Percentiles rank a stretch among this genome's conserved stretches.
Conservation (phyloP, 2,888 invertebrate genomes). For the Asteroscopus sphinx region DNA sequence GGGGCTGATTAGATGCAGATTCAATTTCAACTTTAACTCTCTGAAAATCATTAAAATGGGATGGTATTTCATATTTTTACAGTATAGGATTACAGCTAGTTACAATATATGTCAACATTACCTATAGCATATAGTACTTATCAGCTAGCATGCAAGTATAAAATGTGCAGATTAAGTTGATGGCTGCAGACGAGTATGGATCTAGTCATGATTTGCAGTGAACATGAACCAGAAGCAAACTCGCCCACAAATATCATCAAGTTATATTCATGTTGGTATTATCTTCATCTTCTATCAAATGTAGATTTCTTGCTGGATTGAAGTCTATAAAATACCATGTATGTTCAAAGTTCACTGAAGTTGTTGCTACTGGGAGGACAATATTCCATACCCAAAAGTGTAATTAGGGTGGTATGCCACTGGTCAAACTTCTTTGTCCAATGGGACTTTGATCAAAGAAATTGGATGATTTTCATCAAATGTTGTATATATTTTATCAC, state of each 20-base stretch:
- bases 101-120: neutral
- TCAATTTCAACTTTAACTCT: constrained; percentile 73
- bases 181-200: constrained; percentile 96
- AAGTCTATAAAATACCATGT: too few relatives aligned
- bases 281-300: too few relatives aligned
- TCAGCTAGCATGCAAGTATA: neutral
- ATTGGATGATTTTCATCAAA: too few relatives aligned
- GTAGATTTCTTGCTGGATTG: too few relatives aligned
- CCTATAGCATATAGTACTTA: neutral
- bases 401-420: too few relatives aligned
- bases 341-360: too few relatives aligned
- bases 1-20: constrained; percentile 57
- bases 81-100: neutral
- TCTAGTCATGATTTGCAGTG: constrained; percentile 93
- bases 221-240: constrained; percentile 95
- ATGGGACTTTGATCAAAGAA: too few relatives aligned
- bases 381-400: too few relatives aligned
- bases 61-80: neutral
- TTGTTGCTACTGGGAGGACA: too few relatives aligned
- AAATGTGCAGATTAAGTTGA: constrained; percentile 79
- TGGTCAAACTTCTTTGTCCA: too few relatives aligned
- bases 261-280: too few relatives aligned
- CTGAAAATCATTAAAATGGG: constrained; percentile 64
- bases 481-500: too few relatives aligned
- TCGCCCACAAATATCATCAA: constrained; percentile 93